phyloP scores from a whole-genome alignment of 2,888 invertebrate species.

The Drosophila meridionalis region DNA sequence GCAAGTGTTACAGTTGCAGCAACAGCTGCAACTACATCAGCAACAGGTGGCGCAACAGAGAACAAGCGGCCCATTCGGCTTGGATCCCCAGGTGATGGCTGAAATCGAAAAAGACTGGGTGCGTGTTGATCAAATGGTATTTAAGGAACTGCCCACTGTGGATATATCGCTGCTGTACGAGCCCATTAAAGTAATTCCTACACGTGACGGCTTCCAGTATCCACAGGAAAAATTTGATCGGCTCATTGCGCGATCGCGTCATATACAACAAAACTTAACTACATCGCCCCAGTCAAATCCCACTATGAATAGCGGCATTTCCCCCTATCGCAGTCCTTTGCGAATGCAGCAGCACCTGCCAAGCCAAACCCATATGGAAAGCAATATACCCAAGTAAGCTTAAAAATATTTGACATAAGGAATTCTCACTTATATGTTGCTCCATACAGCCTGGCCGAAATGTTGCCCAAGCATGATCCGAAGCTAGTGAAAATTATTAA shows the following conservation, averaged over 20 bases:
- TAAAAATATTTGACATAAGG: not conserved
- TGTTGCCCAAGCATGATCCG: constrained; percentile 84
- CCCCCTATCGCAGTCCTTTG: constrained; percentile 82
- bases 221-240: constrained; percentile 84
- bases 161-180: constrained; percentile 85
- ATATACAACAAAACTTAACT: constrained; percentile 75
- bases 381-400: constrained; percentile 77
- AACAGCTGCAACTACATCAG: constrained; percentile 62
- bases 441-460: constrained; percentile 81
- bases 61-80: constrained; percentile 90
- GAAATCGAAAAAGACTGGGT: constrained; percentile 87
- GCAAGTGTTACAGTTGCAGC: constrained; percentile 75
- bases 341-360: constrained; percentile 64
- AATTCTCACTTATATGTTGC: constrained; percentile 1
- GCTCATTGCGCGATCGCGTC: constrained; percentile 79
- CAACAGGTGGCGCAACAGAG: constrained; percentile 85
- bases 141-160: constrained; percentile 82
- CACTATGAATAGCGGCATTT: constrained; percentile 57
- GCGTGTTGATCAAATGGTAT: constrained; percentile 85
- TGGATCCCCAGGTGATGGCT: constrained; percentile 90
- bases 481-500: constrained; percentile 86
- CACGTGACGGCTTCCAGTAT: constrained; percentile 85
- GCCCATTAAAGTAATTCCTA: constrained; percentile 86
- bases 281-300: constrained; percentile 75
- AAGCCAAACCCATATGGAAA: constrained; percentile 42